Percentiles rank a stretch among this genome's conserved stretches.
Evolutionary conservation across 2,888 invertebrate species (phyloP).

Genomic region (Amphipyra tragopoginis): DNA sequence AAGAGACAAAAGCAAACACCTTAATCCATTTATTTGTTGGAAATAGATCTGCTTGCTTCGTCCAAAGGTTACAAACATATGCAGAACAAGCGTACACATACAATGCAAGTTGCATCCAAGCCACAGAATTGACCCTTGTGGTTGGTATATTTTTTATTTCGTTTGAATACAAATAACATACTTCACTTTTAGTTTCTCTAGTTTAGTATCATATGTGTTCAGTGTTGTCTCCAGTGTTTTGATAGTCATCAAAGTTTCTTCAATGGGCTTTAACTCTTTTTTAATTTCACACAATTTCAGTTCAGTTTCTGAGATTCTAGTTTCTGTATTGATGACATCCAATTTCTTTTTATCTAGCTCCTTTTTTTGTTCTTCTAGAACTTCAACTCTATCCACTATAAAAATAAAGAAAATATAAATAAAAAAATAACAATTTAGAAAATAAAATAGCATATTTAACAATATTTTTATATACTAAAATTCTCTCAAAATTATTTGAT

Average conservation of each 20-base stretch:
- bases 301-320: slow-evolving; percentile 91
- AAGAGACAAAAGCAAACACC: too few species aligned
- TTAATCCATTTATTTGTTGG: too few species aligned
- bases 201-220: slow-evolving; percentile 86
- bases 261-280: slow-evolving; percentile 89
- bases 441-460: background rate
- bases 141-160: background rate
- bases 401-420: slow-evolving; percentile 18
- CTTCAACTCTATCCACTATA: slow-evolving; percentile 87
- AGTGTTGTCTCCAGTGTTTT: slow-evolving; percentile 87
- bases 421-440: background rate
- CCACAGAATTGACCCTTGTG: background rate
- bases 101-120: too few species aligned
- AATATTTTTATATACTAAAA: too few species aligned
- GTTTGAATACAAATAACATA: slow-evolving; percentile 62
- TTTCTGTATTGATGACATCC: slow-evolving; percentile 89
- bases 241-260: slow-evolving; percentile 87
- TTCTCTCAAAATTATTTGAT: too few species aligned
- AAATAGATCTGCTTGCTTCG: too few species aligned
- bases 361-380: slow-evolving; percentile 89
- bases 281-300: slow-evolving; percentile 89
- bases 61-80: too few species aligned
- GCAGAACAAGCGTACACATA: too few species aligned
- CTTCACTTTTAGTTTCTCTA: slow-evolving; percentile 90
- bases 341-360: slow-evolving; percentile 91